Conservation (phyloP, 2,113 vertebrate genomes). For the Indicator maculatus region DNA sequence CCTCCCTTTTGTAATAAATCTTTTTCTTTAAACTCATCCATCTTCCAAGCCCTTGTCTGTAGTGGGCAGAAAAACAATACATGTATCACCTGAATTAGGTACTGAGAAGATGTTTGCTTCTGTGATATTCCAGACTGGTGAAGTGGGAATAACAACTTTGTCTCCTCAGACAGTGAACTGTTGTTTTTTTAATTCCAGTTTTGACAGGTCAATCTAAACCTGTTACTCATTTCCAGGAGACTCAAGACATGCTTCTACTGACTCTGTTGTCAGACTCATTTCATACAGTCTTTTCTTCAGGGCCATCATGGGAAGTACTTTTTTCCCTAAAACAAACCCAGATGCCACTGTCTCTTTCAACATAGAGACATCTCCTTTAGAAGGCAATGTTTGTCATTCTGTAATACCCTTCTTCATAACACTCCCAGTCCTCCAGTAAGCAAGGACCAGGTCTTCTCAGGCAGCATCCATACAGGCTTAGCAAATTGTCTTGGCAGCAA, state of each 20-base stretch:
- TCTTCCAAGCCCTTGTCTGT: background rate
- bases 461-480: background rate
- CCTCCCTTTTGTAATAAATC: background rate
- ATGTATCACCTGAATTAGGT: background rate
- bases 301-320: background rate
- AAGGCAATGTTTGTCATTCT: background rate
- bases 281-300: background rate
- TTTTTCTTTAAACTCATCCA: background rate
- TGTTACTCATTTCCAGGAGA: background rate
- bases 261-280: background rate
- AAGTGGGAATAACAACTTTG: background rate
- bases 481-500: background rate
- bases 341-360: background rate
- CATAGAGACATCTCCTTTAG: background rate
- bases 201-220: background rate
- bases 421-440: background rate
- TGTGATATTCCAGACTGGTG: background rate
- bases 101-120: background rate
- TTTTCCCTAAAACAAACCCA: background rate
- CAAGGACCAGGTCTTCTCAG: background rate
- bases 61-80: background rate
- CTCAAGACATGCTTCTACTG: background rate
- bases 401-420: background rate
- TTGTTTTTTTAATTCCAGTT: background rate
- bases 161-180: background rate